Percentiles rank a stretch among this genome's conserved stretches.
These are phyloP conservation scores for Sebastes flavidus DNA, from an alignment of 2,797 vertebrate genomes.

Conservation along the genomic window DNA sequence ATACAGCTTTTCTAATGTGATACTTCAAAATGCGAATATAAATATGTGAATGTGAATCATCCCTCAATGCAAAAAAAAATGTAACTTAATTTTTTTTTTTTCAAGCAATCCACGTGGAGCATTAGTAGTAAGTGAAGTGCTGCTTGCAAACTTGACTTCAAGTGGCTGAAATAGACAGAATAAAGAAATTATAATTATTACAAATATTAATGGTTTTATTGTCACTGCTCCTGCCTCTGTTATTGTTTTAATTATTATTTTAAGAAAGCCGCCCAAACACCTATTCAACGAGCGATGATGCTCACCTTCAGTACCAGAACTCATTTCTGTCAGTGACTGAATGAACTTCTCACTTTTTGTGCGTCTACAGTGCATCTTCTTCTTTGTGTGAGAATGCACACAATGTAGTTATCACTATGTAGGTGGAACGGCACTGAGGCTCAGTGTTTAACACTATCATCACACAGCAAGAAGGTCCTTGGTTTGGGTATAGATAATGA, in stretches of 20 bases:
- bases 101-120: background rate
- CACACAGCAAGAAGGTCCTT: background rate
- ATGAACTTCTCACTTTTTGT: background rate
- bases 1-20: no score
- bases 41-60: background rate
- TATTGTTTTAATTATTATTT: background rate
- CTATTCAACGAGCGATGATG: background rate
- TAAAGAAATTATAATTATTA: background rate
- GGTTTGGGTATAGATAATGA: slow-evolving; percentile 1
- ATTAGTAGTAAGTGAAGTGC: background rate
- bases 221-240: background rate
- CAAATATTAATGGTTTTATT: background rate
- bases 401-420: background rate
- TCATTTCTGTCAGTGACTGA: background rate
- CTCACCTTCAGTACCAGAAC: background rate
- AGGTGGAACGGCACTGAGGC: background rate
- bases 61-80: background rate
- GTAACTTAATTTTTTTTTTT: background rate
- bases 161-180: background rate
- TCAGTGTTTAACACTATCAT: background rate
- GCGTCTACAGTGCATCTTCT: background rate
- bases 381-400: background rate
- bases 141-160: background rate
- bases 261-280: background rate
- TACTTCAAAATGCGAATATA: no score